Evolutionary conservation across 2,888 invertebrate genomes (phyloP).

Genomic region (Dione juno): DNA sequence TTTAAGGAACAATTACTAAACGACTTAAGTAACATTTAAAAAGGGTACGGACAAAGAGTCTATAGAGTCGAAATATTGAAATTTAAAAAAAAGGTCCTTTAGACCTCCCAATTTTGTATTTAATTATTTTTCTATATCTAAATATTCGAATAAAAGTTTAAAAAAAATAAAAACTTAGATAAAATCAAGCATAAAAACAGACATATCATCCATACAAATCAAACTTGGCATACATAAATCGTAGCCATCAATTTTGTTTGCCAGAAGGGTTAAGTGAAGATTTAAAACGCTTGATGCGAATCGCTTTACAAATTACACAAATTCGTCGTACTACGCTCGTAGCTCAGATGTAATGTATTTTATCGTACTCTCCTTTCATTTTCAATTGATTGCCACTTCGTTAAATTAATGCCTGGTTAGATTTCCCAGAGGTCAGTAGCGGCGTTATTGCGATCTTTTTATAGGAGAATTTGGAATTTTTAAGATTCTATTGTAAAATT

Average conservation of each 20-base stretch:
- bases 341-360: conserved; percentile 40
- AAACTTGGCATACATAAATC: conserved; percentile 5
- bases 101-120: too few species aligned
- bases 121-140: too few species aligned
- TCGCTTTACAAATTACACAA: conserved; percentile 44
- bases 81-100: too few species aligned
- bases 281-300: conserved; percentile 29
- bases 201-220: conserved; percentile 1
- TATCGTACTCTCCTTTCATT: conserved; percentile 24
- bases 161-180: too few species aligned
- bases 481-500: background rate
- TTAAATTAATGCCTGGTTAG: conserved; percentile 16
- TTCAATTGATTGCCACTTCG: conserved; percentile 31
- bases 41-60: too few species aligned
- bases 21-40: too few species aligned
- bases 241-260: conserved; percentile 8
- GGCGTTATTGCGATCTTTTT: background rate
- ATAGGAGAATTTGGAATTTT: background rate
- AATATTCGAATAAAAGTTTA: too few species aligned
- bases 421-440: background rate
- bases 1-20: too few species aligned
- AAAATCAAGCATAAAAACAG: background rate
- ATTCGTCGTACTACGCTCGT: conserved; percentile 47
- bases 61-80: too few species aligned
- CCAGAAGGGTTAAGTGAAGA: conserved; percentile 18